Conservation (phyloP, 2,888 invertebrate species). For the Mactromeris polynyma region DNA sequence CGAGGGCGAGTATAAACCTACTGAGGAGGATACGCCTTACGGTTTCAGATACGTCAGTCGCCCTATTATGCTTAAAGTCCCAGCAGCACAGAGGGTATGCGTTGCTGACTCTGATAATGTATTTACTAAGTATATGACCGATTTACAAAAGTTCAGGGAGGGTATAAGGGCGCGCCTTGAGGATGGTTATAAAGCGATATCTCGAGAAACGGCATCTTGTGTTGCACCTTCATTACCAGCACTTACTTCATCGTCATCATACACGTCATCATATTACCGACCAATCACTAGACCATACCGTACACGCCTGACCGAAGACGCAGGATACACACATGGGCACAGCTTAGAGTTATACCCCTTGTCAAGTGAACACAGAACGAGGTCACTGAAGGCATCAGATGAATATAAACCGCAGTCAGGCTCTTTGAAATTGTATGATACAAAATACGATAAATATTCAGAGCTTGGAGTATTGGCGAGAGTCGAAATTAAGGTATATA, state of each 20-base stretch:
- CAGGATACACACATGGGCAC: slow-evolving; percentile 66
- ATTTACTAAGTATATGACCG: slow-evolving; percentile 74
- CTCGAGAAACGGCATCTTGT: slow-evolving; percentile 37
- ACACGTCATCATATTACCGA: slow-evolving; percentile 49
- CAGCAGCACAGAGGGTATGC: slow-evolving; percentile 63
- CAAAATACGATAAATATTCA: slow-evolving; percentile 57
- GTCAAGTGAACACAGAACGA: slow-evolving; percentile 46
- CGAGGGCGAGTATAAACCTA: slow-evolving; percentile 79
- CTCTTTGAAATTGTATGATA: slow-evolving; percentile 67
- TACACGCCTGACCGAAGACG: slow-evolving; percentile 66
- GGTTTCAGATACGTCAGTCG: slow-evolving; percentile 81
- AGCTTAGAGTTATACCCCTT: slow-evolving; percentile 72
- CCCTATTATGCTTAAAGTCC: slow-evolving; percentile 79
- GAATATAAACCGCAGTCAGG: slow-evolving; percentile 60
- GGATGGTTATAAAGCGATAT: slow-evolving; percentile 71
- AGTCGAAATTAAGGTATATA: slow-evolving; percentile 82
- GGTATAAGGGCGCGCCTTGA: slow-evolving; percentile 71
- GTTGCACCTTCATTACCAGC: slow-evolving; percentile 45
- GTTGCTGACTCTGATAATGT: slow-evolving; percentile 69
- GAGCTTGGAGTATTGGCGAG: slow-evolving; percentile 80
- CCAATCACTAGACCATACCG: slow-evolving; percentile 55
- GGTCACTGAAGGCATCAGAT: slow-evolving; percentile 50
- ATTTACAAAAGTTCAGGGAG: slow-evolving; percentile 74
- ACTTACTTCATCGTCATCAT: slow-evolving; percentile 51
- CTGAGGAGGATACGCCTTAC: slow-evolving; percentile 69